These are phyloP conservation scores for Drosophila incognita DNA, from an alignment of 2,888 invertebrate species.

Conservation along the genomic window DNA sequence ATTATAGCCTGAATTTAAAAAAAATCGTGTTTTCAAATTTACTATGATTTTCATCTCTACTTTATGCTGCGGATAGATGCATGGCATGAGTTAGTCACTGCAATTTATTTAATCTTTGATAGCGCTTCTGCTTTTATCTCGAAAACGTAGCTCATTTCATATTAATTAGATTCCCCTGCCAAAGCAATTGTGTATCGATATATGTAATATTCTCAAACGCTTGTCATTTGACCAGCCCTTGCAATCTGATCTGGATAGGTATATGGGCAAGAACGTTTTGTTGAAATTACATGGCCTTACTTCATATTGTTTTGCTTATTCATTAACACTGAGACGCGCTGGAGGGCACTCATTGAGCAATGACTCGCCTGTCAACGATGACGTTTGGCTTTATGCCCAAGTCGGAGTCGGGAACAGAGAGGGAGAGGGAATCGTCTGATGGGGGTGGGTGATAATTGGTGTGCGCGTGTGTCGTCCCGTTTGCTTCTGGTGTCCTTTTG, in stretches of 20 bases:
- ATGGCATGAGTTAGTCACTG: not conserved
- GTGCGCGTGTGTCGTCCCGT: slow-evolving; percentile 55
- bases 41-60: not conserved
- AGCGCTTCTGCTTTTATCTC: slow-evolving; percentile 3
- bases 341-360: slow-evolving; percentile 58
- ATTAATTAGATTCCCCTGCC: slow-evolving; percentile 48
- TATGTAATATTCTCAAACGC: slow-evolving; percentile 19
- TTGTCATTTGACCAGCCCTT: slow-evolving; percentile 41
- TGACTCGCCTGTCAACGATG: slow-evolving; percentile 71
- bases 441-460: slow-evolving; percentile 74
- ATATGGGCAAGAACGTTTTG: slow-evolving; percentile 48
- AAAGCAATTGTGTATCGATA: slow-evolving; percentile 16
- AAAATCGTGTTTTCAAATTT: not conserved
- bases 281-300: slow-evolving; percentile 51
- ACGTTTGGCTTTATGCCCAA: slow-evolving; percentile 64
- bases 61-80: not conserved
- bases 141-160: slow-evolving; percentile 4
- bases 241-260: slow-evolving; percentile 47
- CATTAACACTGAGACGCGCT: slow-evolving; percentile 55
- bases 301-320: slow-evolving; percentile 65
- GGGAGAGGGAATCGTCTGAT: slow-evolving; percentile 8
- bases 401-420: not conserved
- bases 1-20: no score
- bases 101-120: slow-evolving; percentile 13
- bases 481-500: slow-evolving; percentile 52